These are phyloP conservation scores for Progne subis DNA, from an alignment of 2,113 vertebrate species.

Conservation along the genomic window DNA sequence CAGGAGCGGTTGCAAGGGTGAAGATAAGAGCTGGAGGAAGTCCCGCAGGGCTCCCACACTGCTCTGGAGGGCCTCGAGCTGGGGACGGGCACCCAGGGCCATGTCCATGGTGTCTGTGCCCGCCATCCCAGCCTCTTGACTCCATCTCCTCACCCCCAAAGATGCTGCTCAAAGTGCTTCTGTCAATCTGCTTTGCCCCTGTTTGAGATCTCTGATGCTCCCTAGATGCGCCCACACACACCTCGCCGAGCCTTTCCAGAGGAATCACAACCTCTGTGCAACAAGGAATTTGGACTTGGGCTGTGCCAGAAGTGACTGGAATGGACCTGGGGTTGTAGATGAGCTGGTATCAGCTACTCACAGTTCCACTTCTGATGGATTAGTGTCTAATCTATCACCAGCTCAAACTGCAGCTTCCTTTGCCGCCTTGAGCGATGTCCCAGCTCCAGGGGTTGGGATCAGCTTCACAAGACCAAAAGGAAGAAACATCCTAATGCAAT, in stretches of 20 bases:
- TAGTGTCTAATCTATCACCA: background rate
- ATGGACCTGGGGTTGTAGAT: background rate
- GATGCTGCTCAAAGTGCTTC: background rate
- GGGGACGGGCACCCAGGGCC: background rate
- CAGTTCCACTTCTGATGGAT: background rate
- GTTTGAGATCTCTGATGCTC: fast-evolving
- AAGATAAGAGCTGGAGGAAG: background rate
- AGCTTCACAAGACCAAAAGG: background rate
- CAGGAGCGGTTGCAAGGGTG: background rate
- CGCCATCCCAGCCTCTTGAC: background rate
- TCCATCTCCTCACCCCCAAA: background rate
- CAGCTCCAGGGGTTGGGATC: background rate
- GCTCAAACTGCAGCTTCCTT: background rate
- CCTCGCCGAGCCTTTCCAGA: background rate
- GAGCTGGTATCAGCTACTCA: fast-evolving
- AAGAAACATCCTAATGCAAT: background rate
- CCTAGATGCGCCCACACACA: fast-evolving
- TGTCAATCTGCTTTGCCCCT: background rate
- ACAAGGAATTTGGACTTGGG: background rate
- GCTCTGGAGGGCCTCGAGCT: background rate
- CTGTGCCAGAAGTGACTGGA: background rate
- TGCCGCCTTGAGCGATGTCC: background rate
- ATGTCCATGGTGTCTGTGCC: fast-evolving
- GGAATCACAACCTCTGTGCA: background rate
- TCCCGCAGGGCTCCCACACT: fast-evolving